A percentile compares a stretch with the other conserved stretches of the same genome.
phyloP scores from a whole-genome alignment of 1,140 invertebrate genomes.

The Aphis craccivora region DNA sequence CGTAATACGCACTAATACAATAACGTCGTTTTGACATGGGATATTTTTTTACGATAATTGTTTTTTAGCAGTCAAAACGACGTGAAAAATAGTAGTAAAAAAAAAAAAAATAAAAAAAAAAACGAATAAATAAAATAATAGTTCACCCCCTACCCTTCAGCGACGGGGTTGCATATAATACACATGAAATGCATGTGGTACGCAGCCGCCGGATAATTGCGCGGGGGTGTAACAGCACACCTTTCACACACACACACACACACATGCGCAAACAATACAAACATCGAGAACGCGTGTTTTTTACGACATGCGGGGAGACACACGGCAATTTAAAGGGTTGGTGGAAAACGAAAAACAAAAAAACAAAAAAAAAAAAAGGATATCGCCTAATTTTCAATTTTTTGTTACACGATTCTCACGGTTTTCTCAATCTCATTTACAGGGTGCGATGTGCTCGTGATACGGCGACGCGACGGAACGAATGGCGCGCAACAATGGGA shows the following conservation, averaged over 20 bases:
- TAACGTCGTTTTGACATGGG: neutral
- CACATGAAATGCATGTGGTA: constrained; percentile 27
- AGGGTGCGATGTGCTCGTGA: neutral
- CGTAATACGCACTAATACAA: neutral
- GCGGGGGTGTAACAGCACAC: constrained; percentile 58
- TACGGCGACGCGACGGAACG: constrained; percentile 41
- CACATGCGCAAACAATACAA: constrained; percentile 37
- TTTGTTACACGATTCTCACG: constrained; percentile 52
- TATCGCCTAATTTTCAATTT: constrained; percentile 57
- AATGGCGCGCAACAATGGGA: constrained; percentile 47
- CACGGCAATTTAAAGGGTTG: constrained; percentile 54
- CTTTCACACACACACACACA: constrained; percentile 39
- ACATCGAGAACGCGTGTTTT: constrained; percentile 45
- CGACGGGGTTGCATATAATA: neutral
- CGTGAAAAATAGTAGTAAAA: neutral
- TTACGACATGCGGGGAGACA: constrained; percentile 31
- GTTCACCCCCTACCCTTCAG: neutral
- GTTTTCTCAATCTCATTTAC: constrained; percentile 46
- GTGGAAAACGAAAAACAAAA: neutral
- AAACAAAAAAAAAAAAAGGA: constrained; percentile 53
- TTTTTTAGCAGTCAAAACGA: constrained; percentile 27
- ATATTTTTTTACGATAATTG: neutral
- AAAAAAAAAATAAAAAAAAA: constrained; percentile 11
- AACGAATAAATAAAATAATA: constrained; percentile 40
- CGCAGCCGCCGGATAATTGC: constrained; percentile 56